phyloP scores from a whole-genome alignment of 2,797 vertebrate species.

The Rhabdomys pumilio region DNA sequence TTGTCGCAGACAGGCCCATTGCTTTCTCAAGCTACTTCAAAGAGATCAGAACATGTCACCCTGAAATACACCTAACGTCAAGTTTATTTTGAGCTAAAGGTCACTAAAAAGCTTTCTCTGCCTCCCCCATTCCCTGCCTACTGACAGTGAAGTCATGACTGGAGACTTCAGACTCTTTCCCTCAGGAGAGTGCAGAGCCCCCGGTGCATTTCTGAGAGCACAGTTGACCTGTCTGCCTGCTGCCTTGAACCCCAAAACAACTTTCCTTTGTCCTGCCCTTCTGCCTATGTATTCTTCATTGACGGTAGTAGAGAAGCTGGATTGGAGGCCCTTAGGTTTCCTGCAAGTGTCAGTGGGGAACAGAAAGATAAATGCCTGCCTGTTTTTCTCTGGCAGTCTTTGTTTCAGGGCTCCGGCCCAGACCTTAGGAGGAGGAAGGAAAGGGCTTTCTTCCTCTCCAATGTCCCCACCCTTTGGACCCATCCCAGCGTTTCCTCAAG shows the following conservation, averaged over 20 bases:
- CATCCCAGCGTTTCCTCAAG: slow-evolving; percentile 29
- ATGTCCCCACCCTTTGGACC: not conserved
- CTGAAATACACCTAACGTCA: not conserved
- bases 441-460: not conserved
- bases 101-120: not conserved
- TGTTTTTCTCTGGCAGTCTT: not conserved
- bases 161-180: not conserved
- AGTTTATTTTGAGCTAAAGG: not conserved
- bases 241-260: not conserved
- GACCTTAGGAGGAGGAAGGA: not conserved
- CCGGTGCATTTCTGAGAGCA: not conserved
- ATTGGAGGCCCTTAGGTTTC: not conserved
- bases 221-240: not conserved
- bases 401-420: not conserved
- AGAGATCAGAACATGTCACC: not conserved
- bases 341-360: not conserved
- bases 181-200: not conserved
- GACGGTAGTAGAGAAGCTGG: not conserved
- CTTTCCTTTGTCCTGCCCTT: not conserved
- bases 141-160: not conserved
- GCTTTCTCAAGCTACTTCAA: not conserved
- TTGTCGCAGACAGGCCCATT: not conserved
- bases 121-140: not conserved
- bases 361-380: not conserved
- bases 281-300: not conserved